Percentiles rank a stretch among this genome's conserved stretches.
phyloP scores from a whole-genome alignment of 2,797 vertebrate species.

The Pygocentrus nattereri region DNA sequence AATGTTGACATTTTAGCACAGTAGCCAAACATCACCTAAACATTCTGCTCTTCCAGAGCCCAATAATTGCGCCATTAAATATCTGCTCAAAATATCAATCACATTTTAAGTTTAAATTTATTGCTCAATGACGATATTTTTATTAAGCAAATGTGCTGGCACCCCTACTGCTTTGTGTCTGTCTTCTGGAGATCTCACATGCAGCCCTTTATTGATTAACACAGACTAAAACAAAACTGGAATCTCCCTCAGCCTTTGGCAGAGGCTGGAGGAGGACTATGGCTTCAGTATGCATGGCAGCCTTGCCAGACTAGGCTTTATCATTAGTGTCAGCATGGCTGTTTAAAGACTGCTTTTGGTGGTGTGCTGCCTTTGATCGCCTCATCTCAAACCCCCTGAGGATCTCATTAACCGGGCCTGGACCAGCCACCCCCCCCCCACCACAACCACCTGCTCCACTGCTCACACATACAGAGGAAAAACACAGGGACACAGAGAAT shows the following conservation, averaged over 20 bases:
- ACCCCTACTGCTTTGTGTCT: too few relatives aligned
- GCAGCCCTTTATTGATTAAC: slow-evolving; percentile 9
- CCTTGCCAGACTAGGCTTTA: slow-evolving; percentile 48
- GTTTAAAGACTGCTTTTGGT: slow-evolving; percentile 65
- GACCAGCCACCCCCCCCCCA: slow-evolving; percentile 69
- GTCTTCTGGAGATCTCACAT: background rate
- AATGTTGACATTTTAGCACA: too few relatives aligned
- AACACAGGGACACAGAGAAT: background rate
- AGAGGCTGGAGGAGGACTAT: background rate
- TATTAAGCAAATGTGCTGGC: too few relatives aligned
- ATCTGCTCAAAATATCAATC: too few relatives aligned
- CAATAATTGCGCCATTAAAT: too few relatives aligned
- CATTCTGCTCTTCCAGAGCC: too few relatives aligned
- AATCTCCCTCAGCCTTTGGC: background rate
- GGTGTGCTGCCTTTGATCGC: slow-evolving; percentile 65
- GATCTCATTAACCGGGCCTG: slow-evolving; percentile 81
- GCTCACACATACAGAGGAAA: slow-evolving; percentile 43
- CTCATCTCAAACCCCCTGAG: slow-evolving; percentile 71
- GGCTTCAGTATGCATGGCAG: slow-evolving; percentile 29
- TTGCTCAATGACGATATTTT: too few relatives aligned
- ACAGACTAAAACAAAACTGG: background rate
- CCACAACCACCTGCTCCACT: slow-evolving; percentile 59
- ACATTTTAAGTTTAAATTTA: too few relatives aligned
- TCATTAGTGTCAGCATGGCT: slow-evolving; percentile 67
- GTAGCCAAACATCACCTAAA: too few relatives aligned